A percentile compares a stretch with the other conserved stretches of the same genome.
Conservation (phyloP, 2,113 vertebrate species). For the Eulemur macaco region DNA sequence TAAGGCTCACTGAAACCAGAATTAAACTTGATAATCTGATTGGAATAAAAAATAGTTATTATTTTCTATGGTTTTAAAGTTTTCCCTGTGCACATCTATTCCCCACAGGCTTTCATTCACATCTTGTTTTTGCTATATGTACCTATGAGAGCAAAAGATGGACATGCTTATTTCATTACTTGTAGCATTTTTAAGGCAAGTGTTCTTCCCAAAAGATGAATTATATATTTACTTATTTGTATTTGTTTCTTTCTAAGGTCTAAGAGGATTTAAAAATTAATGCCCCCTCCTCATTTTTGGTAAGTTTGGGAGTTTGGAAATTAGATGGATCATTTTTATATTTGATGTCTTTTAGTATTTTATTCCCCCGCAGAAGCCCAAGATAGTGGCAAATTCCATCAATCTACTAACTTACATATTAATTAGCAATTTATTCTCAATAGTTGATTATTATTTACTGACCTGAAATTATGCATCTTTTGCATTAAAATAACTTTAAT, state of each 20-base stretch:
- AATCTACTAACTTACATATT: neutral
- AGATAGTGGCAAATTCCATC: neutral
- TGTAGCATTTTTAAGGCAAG: neutral
- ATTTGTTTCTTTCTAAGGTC: constrained; percentile 55
- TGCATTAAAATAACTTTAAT: neutral
- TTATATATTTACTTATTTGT: neutral
- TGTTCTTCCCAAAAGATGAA: neutral
- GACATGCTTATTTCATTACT: neutral
- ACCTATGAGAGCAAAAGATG: neutral
- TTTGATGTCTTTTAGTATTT: neutral
- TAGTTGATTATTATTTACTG: neutral
- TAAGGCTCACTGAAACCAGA: neutral
- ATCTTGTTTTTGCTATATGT: neutral
- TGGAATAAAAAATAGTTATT: neutral
- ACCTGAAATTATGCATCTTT: neutral
- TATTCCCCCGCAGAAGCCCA: neutral
- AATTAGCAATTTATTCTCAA: neutral
- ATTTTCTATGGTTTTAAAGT: neutral
- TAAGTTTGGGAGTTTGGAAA: constrained; percentile 34
- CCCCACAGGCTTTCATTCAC: neutral
- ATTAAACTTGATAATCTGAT: neutral
- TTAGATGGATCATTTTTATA: neutral
- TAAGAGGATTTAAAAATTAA: constrained; percentile 62
- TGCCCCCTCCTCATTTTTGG: constrained; percentile 26
- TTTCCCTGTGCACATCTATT: neutral